These are phyloP conservation scores for Manis crassicaudata DNA, from an alignment of 2,797 vertebrate species.

Conservation along the genomic window DNA sequence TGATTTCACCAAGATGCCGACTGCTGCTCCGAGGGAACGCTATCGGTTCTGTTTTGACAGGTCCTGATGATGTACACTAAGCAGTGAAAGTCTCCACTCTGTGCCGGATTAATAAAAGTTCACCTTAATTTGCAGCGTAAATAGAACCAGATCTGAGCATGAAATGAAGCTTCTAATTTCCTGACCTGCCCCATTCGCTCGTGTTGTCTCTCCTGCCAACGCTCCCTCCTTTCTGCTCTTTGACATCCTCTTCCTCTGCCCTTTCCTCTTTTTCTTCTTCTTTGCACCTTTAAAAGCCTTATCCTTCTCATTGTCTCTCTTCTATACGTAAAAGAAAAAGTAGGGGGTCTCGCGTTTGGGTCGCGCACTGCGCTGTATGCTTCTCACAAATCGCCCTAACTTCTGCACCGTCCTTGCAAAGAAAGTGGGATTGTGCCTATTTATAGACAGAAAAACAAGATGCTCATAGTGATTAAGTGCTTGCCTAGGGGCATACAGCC, in stretches of 20 bases:
- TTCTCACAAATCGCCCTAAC: neutral
- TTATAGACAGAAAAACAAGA: neutral
- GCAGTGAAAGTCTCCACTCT: conserved; percentile 40
- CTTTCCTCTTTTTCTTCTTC: neutral
- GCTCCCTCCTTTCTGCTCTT: neutral
- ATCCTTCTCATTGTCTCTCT: neutral
- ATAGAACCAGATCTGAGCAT: neutral
- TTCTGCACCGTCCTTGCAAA: neutral
- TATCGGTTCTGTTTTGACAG: conserved; percentile 75
- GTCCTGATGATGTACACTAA: conserved; percentile 47
- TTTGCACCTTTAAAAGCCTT: neutral
- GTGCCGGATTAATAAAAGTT: conserved; percentile 38
- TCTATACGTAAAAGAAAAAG: neutral
- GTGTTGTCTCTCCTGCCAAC: neutral
- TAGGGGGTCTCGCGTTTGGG: neutral
- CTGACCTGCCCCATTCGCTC: neutral
- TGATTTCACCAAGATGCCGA: conserved; percentile 47
- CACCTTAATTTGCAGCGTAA: conserved; percentile 59
- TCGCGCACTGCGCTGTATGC: neutral
- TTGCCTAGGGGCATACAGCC: neutral
- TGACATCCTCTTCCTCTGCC: neutral
- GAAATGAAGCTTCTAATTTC: neutral
- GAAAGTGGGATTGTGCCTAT: neutral
- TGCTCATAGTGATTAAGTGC: neutral
- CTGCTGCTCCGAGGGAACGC: conserved; percentile 44